Evolutionary conservation across 2,113 vertebrate genomes (phyloP).

Genomic region (Pomatorhinus ruficollis): DNA sequence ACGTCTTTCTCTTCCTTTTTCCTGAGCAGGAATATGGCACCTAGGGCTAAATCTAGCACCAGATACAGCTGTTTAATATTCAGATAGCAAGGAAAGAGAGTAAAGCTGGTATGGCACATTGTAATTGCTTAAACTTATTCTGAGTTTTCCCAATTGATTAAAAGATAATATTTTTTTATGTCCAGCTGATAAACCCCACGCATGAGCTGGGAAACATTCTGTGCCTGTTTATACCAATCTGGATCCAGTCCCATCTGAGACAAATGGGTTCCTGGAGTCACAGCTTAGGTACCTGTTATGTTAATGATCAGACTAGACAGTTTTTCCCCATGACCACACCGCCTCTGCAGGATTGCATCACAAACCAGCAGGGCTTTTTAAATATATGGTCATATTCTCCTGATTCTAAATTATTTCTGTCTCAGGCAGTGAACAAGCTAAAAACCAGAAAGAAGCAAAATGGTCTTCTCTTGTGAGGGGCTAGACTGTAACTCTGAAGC

Average conservation of each 20-base stretch:
- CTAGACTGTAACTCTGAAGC: neutral
- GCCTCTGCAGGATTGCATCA: neutral
- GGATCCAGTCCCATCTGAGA: neutral
- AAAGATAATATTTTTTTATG: neutral
- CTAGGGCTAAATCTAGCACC: neutral
- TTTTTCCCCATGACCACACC: neutral
- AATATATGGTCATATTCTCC: neutral
- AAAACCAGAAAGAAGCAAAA: neutral
- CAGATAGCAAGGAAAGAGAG: neutral
- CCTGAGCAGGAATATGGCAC: neutral
- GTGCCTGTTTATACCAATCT: neutral
- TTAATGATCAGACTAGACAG: neutral
- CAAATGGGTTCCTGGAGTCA: neutral
- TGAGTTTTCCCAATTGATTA: neutral
- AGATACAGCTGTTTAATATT: neutral
- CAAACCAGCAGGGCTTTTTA: neutral
- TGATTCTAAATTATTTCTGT: neutral
- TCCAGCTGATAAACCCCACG: neutral
- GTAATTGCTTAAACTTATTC: neutral
- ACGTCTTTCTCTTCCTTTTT: conserved; percentile 5
- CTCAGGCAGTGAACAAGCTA: neutral
- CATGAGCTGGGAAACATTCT: neutral
- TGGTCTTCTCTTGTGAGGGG: neutral
- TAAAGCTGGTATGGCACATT: neutral
- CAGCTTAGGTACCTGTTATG: neutral